Evolutionary conservation across 2,888 invertebrate genomes (phyloP), one percentile per base, ranked within the genome.

Genomic region (Mesochorus sp.): DNA sequence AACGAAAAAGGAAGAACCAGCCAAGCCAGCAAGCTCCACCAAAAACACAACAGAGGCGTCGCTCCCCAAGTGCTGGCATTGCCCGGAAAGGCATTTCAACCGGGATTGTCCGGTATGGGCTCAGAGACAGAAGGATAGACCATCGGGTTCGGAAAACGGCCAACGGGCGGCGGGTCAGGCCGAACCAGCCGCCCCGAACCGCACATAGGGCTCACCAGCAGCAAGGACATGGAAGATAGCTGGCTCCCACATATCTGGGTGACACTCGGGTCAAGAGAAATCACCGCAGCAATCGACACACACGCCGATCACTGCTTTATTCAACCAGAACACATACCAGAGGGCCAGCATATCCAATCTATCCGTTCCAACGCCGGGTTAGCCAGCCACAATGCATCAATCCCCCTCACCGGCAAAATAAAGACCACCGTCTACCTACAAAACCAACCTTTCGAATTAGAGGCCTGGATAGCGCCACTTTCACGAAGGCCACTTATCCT

Each of bases 201-300:
- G 4, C 0, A 2, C 12, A 21, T 49, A 47, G 47, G 62, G 6
- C 47, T 62, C 19, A 62, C 62, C n/a, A 28, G 26, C 1, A 26
- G n/a, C 6, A 0, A 3, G 28, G 28, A 12, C 14, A 19, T 17
- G 3, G 34, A 10, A 4, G 3, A 10, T 3, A 21, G 12, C 4
- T 1, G 10, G 31, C 19, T 62, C 8, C 62, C 62, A 3, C 62
- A 62, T 39, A n/a, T 47, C 39, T 19, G 37, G 6, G 24, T 59
- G 12, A 39, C 1, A n/a, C 6, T 59, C 1, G 8, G 19, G n/a
- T 3, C 14, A 1, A 10, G 1, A 1, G 64, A 64, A 26, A 49
- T 64, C 3, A 21, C 21, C 17, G 51, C 51, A 10, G 64, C 64
- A 6, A 12, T 64, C 21, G 51, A 64, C 17, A 34, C 21, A 1